Conservation (phyloP, 2,888 invertebrate genomes). For the Eupsilia transversa region DNA sequence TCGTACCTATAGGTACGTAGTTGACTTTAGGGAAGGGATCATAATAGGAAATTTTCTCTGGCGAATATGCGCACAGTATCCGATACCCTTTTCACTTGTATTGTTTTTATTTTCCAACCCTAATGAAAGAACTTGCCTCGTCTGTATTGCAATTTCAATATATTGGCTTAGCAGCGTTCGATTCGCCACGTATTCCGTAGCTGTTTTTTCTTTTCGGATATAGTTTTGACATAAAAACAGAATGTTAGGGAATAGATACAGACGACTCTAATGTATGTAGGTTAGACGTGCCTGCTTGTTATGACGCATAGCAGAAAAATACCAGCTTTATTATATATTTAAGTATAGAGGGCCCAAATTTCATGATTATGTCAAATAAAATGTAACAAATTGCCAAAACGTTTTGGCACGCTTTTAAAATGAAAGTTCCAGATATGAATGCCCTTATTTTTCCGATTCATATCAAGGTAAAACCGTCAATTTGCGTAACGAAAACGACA, state of each 20-base stretch:
- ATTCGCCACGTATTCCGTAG: constrained; percentile 70
- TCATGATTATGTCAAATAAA: constrained; percentile 50
- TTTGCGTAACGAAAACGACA: constrained; percentile 42
- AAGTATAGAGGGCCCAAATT: constrained; percentile 8
- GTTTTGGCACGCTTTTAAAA: constrained; percentile 57
- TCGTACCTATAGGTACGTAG: constrained; percentile 80
- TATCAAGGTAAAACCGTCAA: constrained; percentile 51
- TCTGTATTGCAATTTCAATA: constrained; percentile 86
- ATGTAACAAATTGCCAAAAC: constrained; percentile 39
- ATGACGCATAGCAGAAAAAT: constrained; percentile 26
- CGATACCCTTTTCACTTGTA: constrained; percentile 90
- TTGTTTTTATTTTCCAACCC: constrained; percentile 89
- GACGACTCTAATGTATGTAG: constrained; percentile 51
- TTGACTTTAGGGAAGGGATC: constrained; percentile 88
- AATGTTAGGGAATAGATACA: constrained; percentile 65
- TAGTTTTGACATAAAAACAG: constrained; percentile 66
- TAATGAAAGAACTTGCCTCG: constrained; percentile 89
- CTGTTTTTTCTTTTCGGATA: constrained; percentile 69
- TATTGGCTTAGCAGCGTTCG: constrained; percentile 78
- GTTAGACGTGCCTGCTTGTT: constrained; percentile 38
- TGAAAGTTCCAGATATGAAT: constrained; percentile 46
- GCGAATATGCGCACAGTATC: constrained; percentile 86
- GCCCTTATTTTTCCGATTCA: constrained; percentile 45
- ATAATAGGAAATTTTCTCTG: constrained; percentile 89
- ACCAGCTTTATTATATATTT: constrained; percentile 22